These are phyloP conservation scores for Atopsyche davidsoni DNA, from an alignment of 1,140 invertebrate species.

Conservation along the genomic window DNA sequence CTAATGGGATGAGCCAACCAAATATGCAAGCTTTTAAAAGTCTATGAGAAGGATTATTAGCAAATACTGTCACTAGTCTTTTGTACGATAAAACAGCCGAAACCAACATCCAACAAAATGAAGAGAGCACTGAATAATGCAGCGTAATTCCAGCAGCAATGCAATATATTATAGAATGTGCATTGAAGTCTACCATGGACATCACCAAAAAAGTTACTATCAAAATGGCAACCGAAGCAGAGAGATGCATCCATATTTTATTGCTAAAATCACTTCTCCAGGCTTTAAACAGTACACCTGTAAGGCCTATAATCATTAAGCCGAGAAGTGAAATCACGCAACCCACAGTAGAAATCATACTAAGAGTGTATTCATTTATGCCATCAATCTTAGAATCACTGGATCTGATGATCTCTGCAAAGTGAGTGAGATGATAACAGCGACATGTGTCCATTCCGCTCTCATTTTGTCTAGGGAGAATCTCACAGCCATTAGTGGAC, in stretches of 20 bases:
- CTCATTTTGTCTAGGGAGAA: slow-evolving; percentile 3
- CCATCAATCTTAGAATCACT: slow-evolving; percentile 35
- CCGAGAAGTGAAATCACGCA: slow-evolving; percentile 44
- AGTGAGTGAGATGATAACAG: slow-evolving; percentile 47
- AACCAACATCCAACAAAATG: slow-evolving; percentile 50
- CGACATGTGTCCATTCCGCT: slow-evolving; percentile 41
- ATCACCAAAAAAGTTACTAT: slow-evolving; percentile 39
- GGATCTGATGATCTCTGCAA: slow-evolving; percentile 43
- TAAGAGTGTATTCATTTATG: slow-evolving; percentile 34
- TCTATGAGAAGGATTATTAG: slow-evolving; percentile 43
- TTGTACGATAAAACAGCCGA: slow-evolving; percentile 45
- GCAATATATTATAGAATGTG: slow-evolving; percentile 34
- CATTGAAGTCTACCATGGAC: slow-evolving; percentile 35
- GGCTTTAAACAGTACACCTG: slow-evolving; percentile 40
- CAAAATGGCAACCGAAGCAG: slow-evolving; percentile 39
- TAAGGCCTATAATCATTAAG: slow-evolving; percentile 39
- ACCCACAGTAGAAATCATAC: slow-evolving; percentile 41
- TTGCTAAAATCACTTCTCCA: slow-evolving; percentile 48
- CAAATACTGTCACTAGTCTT: slow-evolving; percentile 43
- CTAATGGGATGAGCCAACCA: slow-evolving; percentile 40
- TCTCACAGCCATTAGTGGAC: slow-evolving; percentile 41
- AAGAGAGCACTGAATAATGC: slow-evolving; percentile 44
- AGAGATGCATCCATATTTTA: slow-evolving; percentile 48
- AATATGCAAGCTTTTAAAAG: slow-evolving; percentile 43
- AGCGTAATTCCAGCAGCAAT: slow-evolving; percentile 40